phyloP scores from a whole-genome alignment of 2,113 vertebrate species.

The Pedionomus torquatus region DNA sequence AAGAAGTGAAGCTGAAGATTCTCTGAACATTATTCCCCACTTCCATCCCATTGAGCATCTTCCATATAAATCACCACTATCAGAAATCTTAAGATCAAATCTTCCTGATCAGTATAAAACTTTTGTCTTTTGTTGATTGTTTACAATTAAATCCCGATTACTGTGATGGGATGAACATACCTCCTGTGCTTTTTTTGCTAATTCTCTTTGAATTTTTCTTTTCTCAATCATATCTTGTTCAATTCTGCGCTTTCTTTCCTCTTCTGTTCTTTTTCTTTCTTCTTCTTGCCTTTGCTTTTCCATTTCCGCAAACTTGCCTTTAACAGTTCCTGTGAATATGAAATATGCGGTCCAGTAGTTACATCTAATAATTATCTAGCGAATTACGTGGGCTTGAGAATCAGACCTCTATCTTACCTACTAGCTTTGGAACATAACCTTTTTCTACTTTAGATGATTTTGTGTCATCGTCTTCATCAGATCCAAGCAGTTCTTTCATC shows the following conservation, averaged over 20 bases:
- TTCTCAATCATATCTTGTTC: constrained; percentile 93
- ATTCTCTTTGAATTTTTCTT: constrained; percentile 92
- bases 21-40: neutral
- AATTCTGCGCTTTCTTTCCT: constrained; percentile 89
- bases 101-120: neutral
- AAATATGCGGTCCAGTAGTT: neutral
- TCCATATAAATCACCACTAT: neutral
- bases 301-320: constrained; percentile 98
- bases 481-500: constrained; percentile 92
- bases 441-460: constrained; percentile 87
- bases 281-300: constrained; percentile 94
- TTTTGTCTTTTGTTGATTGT: neutral
- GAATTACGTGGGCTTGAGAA: neutral
- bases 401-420: constrained; percentile 81
- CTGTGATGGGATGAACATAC: constrained; percentile 63
- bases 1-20: neutral
- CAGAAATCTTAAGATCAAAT: neutral
- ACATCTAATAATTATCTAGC: neutral
- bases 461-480: constrained; percentile 91
- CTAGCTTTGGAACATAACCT: constrained; percentile 96
- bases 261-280: constrained; percentile 88
- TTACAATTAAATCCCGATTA: neutral
- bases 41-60: neutral
- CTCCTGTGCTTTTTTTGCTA: constrained; percentile 91
- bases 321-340: constrained; percentile 88